Base-by-base conservation (phyloP, 2,113 vertebrate genomes). In the Odontophorus gujanensis region DNA sequence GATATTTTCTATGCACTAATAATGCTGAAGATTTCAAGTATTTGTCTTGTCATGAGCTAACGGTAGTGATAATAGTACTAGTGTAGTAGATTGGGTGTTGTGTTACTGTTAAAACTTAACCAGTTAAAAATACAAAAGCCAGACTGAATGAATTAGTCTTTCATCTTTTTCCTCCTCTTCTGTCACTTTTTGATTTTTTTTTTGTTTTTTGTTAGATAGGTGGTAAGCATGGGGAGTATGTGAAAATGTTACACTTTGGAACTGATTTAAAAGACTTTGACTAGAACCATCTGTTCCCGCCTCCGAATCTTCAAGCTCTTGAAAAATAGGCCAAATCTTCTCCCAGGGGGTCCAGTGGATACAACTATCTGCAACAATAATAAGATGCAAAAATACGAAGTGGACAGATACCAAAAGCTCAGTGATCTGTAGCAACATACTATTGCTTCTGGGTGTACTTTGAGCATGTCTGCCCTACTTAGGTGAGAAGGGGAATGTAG, bases 281-380 rank as follows among this genome's bases (percentile, higher is more conserved):
- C 84, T 95, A 43, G 95, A 97, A 95, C 91, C 96, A 97, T 96
- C 93, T 97, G 96, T 96, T 95, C 90, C 86, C 32, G 85, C 93
- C 92, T 95, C 69, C 89, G 95, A 96, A 95, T 96, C 89, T 94
- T 94, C 80, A 90, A 79, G 40, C 72, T 89, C 77, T 88, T 73
- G 76, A 92, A 95, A 95, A 96, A 81, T 81, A 85, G 86, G 65
- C 92, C 79, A 95, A 92, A 79, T 45, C 14, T 83, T 96, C 63
- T 90, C 94, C 88, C 75, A 47, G 11, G 51, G 50, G 89, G 47
- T 14, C 50, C 81, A 53, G 77, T 78, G 63, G 81, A 89, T 88
- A 85, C 47, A 88, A 48, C 82, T 95, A 84, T 81, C 93, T 93
- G 38, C 81, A 90, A 89, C 61, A 95, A 92, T 95, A 97, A 96